Evolutionary conservation across 2,888 invertebrate genomes (phyloP), one percentile per base, ranked within the genome.

Genomic region (Muschampia plurimacula): DNA sequence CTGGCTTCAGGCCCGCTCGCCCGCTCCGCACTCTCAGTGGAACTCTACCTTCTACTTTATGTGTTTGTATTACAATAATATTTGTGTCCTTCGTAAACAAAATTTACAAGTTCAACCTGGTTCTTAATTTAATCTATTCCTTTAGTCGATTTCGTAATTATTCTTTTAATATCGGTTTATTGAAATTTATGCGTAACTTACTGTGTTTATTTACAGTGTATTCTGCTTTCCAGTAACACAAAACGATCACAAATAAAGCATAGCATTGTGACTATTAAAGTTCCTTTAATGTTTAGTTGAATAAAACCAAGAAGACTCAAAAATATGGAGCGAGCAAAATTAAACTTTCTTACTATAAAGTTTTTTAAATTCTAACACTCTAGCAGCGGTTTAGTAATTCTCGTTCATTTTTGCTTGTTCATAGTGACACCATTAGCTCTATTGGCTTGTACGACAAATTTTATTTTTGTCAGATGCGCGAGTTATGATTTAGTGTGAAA

Each of bases 401-500:
- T 55, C 72, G 62, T 84, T 86, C 82, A 12, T 87, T 90, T 90
- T 80, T 83, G 92, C 90, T 84, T 80, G 83, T 84, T 92, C 92
- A 92, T 88, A 89, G 85, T 83, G 86, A 85, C 84, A 86, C 91
- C 90, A 92, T 92, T 92, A 92, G 88, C 89, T 86, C 88, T 88
- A 91, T 91, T 90, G 90, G 92, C 89, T 90, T 91, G 90, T 90
- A 89, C 87, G 93, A 93, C 93, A 94, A 93, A 94, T 93, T 93
- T 92, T 89, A 92, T 92, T 92, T 92, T 92, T 92, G 90, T 92
- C 88, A 90, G 92, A 92, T 90, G 89, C 87, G 90, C 92, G 88
- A 86, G 93, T 90, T 93, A 92, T 92, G 92, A 93, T 92, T 93
- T 91, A 89, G 90, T 89, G 91, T 94, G 91, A 93, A 94, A 94